Conservation (phyloP, 2,888 invertebrate species). For the Pseudococcus viburni region DNA sequence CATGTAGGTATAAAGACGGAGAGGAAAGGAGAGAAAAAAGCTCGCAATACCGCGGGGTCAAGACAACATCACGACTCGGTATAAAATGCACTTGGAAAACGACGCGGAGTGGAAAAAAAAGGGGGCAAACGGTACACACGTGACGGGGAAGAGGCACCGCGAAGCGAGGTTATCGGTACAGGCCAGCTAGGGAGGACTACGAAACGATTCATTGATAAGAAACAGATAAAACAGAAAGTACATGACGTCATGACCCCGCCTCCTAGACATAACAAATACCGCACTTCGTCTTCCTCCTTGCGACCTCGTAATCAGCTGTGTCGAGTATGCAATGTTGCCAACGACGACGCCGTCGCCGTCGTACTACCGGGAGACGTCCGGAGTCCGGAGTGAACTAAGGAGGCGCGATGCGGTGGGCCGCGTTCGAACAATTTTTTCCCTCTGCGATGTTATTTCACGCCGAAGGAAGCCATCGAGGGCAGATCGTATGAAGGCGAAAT, state of each 20-base stretch:
- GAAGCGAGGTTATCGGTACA: constrained; percentile 63
- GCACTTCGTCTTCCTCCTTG: constrained; percentile 22
- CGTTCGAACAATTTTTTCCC: background rate
- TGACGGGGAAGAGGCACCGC: background rate
- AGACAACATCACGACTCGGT: background rate
- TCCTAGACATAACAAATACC: constrained; percentile 66
- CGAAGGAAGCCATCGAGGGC: constrained; percentile 12
- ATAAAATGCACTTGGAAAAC: constrained; percentile 58
- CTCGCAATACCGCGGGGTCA: constrained; percentile 46
- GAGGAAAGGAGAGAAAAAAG: constrained; percentile 4
- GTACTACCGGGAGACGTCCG: background rate
- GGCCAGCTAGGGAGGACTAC: constrained; percentile 49
- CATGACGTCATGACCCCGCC: constrained; percentile 65
- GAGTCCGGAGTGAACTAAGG: background rate
- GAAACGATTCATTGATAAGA: constrained; percentile 66
- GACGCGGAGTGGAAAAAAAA: constrained; percentile 3
- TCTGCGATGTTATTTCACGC: background rate
- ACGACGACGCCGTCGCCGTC: constrained; percentile 10
- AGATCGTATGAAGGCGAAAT: constrained; percentile 25
- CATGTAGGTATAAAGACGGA: background rate
- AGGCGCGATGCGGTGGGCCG: background rate
- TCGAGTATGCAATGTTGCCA: constrained; percentile 63
- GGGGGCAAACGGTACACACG: constrained; percentile 32
- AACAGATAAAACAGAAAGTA: constrained; percentile 66
- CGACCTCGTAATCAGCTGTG: constrained; percentile 66